phyloP scores from a whole-genome alignment of 2,888 invertebrate species.

The Steinernema scapterisci region DNA sequence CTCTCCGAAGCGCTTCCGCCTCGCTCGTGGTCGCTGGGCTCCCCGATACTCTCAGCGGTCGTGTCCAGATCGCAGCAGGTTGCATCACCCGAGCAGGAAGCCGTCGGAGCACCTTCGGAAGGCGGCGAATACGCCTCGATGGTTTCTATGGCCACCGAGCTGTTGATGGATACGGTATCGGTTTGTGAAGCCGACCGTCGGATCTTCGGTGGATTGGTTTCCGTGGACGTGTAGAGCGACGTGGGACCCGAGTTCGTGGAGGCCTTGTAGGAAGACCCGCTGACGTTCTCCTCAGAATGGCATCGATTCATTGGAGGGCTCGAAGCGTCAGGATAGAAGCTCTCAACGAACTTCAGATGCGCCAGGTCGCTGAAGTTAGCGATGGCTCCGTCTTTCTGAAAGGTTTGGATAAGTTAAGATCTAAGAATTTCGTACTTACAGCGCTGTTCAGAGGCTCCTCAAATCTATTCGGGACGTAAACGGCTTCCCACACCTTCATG shows the following conservation, averaged over 20 bases:
- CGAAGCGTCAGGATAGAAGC: neutral
- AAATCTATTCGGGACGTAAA: constrained; percentile 7
- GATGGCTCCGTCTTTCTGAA: neutral
- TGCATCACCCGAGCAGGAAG: no score
- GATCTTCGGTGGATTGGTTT: neutral
- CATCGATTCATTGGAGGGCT: neutral
- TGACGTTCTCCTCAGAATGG: constrained; percentile 19
- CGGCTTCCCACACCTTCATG: constrained; percentile 10
- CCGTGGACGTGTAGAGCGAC: no score
- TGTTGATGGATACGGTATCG: neutral
- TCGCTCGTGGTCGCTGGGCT: neutral
- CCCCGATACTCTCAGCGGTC: neutral
- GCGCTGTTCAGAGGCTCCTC: constrained; percentile 20
- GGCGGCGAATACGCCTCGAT: neutral
- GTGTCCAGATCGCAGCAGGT: no score
- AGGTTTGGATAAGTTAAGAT: no score
- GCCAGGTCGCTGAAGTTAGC: constrained; percentile 11
- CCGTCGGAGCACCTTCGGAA: neutral
- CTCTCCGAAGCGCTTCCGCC: neutral
- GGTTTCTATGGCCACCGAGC: neutral
- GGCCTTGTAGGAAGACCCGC: neutral
- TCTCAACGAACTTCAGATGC: neutral
- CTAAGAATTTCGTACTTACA: neutral
- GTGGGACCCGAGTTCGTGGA: neutral
- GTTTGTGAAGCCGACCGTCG: neutral